Evolutionary conservation across 2,888 invertebrate species (phyloP).

Genomic region (Pachymerium ferrugineum): DNA sequence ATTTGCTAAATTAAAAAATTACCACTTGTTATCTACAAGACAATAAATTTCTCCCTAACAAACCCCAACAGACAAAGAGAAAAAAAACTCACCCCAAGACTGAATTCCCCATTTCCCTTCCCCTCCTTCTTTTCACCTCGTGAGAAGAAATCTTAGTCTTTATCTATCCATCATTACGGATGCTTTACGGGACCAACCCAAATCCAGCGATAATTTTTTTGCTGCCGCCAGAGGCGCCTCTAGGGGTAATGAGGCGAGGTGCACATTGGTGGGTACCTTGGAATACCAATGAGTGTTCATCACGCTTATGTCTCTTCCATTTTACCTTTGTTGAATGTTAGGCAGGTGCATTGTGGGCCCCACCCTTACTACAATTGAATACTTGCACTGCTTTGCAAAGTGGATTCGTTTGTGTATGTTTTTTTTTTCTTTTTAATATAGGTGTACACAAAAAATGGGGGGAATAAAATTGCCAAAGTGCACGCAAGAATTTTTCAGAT

Average conservation of each 20-base stretch:
- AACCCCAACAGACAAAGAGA: too few relatives aligned
- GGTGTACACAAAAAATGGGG: background rate
- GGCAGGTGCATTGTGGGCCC: background rate
- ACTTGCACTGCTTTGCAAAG: background rate
- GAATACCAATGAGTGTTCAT: slow-evolving; percentile 2
- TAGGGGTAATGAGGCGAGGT: background rate
- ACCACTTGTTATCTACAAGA: background rate
- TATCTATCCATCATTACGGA: slow-evolving; percentile 2
- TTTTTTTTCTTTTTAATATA: background rate
- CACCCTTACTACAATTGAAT: background rate
- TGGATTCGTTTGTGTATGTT: background rate
- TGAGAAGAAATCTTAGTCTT: background rate
- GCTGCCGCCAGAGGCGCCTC: background rate
- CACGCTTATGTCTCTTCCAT: slow-evolving; percentile 2
- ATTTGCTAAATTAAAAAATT: background rate
- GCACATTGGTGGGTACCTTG: background rate
- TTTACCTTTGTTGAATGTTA: background rate
- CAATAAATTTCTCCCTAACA: background rate
- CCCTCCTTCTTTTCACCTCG: background rate
- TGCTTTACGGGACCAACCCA: background rate
- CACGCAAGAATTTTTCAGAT: too few relatives aligned
- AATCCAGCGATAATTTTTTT: background rate
- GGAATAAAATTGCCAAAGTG: too few relatives aligned
- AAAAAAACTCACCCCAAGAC: background rate
- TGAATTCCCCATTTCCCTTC: background rate